Conservation (phyloP, 1,140 invertebrate species). For the Hyles vespertilio region DNA sequence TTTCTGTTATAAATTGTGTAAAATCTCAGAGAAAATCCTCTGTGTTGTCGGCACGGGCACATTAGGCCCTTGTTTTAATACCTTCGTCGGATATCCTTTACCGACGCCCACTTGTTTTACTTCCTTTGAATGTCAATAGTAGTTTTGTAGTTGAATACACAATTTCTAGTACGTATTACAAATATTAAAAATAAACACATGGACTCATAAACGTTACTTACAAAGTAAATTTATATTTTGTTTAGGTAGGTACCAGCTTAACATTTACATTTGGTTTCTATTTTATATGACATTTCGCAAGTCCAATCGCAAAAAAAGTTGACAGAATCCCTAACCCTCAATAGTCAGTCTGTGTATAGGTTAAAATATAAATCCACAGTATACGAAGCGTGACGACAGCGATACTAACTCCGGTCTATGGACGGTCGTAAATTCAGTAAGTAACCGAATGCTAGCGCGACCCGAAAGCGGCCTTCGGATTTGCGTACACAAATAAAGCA, state of each 20-base stretch:
- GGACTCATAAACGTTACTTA: too few relatives aligned
- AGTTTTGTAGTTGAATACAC: too few relatives aligned
- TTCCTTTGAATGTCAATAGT: too few relatives aligned
- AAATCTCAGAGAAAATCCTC: constrained; percentile 1
- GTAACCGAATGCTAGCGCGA: constrained; percentile 32
- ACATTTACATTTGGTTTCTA: neutral
- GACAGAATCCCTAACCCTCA: neutral
- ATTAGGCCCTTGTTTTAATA: too few relatives aligned
- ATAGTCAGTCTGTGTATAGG: constrained; percentile 19
- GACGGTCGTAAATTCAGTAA: constrained; percentile 46
- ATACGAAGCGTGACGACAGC: constrained; percentile 55
- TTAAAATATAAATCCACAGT: constrained; percentile 42
- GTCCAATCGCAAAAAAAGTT: neutral
- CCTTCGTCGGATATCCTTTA: too few relatives aligned
- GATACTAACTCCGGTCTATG: constrained; percentile 45
- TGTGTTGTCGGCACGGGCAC: neutral
- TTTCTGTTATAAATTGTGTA: neutral
- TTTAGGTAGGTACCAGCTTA: too few relatives aligned
- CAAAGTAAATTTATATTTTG: too few relatives aligned
- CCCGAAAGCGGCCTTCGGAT: constrained; percentile 35
- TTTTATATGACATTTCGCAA: neutral
- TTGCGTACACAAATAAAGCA: constrained; percentile 42
- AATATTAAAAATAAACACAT: too few relatives aligned
- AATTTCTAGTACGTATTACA: too few relatives aligned
- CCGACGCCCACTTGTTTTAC: too few relatives aligned